Conservation (phyloP, 2,797 vertebrate genomes). For the Ctenopoma multispine region DNA sequence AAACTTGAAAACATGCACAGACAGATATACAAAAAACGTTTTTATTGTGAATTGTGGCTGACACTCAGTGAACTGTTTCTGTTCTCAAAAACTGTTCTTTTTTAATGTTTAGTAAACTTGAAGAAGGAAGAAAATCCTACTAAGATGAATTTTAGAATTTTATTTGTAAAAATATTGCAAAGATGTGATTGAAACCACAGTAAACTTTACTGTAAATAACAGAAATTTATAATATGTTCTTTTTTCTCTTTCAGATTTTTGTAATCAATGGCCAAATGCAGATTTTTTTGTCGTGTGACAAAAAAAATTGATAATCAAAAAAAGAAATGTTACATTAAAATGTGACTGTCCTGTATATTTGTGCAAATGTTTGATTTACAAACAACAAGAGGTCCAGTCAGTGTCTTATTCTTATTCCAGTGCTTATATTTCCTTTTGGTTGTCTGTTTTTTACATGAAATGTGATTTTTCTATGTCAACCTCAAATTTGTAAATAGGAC, state of each 20-base stretch:
- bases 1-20: constrained; percentile 47
- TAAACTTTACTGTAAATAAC: constrained; percentile 62
- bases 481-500: constrained; percentile 78
- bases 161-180: constrained; percentile 33
- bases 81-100: constrained; percentile 12
- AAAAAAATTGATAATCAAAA: constrained; percentile 52
- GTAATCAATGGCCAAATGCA: constrained; percentile 49
- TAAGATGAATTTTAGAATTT: constrained; percentile 9
- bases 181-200: constrained; percentile 31
- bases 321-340: constrained; percentile 52
- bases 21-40: constrained; percentile 19
- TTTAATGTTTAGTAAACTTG: constrained; percentile 20
- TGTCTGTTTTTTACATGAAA: constrained; percentile 48
- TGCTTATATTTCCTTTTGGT: constrained; percentile 38
- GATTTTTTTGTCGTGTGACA: constrained; percentile 37
- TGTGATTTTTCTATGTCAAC: constrained; percentile 58
- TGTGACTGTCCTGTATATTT: constrained; percentile 50
- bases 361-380: constrained; percentile 54
- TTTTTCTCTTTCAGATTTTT: constrained; percentile 47
- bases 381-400: constrained; percentile 36
- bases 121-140: constrained; percentile 3
- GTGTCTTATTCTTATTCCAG: constrained; percentile 50
- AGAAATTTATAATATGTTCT: constrained; percentile 41
- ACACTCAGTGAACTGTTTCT: constrained; percentile 27
- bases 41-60: constrained; percentile 36